phyloP scores from a whole-genome alignment of 1,140 invertebrate genomes.

The Drosophila obscura region DNA sequence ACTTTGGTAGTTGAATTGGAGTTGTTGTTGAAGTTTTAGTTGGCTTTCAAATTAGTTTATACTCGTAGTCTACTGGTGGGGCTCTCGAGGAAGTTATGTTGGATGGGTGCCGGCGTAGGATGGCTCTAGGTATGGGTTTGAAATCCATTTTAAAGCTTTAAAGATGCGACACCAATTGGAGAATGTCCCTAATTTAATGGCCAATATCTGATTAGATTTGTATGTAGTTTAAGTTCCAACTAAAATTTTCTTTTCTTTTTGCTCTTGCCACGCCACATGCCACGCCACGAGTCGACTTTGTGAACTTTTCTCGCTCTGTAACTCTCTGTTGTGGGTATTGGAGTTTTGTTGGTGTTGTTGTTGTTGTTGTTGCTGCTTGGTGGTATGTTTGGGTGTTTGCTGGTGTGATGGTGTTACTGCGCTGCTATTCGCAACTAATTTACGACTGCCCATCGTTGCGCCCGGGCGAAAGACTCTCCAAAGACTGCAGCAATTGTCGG shows the following conservation, averaged over 20 bases:
- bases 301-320: conserved; percentile 57
- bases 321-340: conserved; percentile 6
- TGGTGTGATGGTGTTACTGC: conserved; percentile 44
- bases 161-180: conserved; percentile 40
- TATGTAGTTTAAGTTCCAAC: conserved; percentile 44
- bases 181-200: conserved; percentile 34
- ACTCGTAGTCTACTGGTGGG: too few species aligned
- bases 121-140: neutral
- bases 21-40: too few species aligned
- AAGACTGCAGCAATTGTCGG: conserved; percentile 73
- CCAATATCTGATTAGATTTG: conserved; percentile 39
- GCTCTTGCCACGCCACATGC: too few species aligned
- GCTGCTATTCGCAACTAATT: conserved; percentile 66
- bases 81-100: too few species aligned
- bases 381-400: conserved; percentile 10
- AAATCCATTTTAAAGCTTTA: neutral
- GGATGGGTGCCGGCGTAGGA: too few species aligned
- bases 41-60: too few species aligned
- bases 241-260: conserved; percentile 30
- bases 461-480: conserved; percentile 63
- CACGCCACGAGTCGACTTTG: conserved; percentile 33
- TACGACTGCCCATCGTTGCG: conserved; percentile 57
- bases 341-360: conserved; percentile 13
- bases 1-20: too few species aligned
- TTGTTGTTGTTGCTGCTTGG: conserved; percentile 21